A percentile compares a stretch with the other conserved stretches of the same genome.
Conservation (phyloP, 1,140 invertebrate genomes). For the Cotesia chilonis region DNA sequence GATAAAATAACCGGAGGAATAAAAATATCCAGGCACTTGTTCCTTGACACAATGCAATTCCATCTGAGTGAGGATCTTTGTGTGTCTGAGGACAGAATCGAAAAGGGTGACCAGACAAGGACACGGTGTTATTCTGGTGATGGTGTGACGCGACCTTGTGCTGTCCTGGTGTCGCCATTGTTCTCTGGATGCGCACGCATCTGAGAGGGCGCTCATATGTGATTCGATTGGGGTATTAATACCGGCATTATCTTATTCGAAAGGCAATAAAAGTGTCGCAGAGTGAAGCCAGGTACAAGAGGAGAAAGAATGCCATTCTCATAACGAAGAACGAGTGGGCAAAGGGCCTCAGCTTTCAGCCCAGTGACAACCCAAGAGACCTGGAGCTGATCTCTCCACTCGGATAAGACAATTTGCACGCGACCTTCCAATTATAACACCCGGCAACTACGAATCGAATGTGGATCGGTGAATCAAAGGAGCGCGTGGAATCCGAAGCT, state of each 20-base stretch:
- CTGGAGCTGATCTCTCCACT: conserved; percentile 20
- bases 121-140: conserved; percentile 18
- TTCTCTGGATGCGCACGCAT: conserved; percentile 38
- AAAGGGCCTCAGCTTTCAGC: background rate
- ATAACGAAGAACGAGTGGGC: conserved; percentile 7
- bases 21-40: conserved; percentile 1
- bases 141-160: conserved; percentile 55
- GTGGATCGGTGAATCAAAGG: conserved; percentile 27
- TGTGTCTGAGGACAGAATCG: background rate
- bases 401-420: conserved; percentile 36
- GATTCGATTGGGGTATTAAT: conserved; percentile 13
- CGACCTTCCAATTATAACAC: conserved; percentile 37
- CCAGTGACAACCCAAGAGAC: background rate
- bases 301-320: background rate
- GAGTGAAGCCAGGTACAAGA: too few relatives aligned
- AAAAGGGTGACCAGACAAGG: conserved; percentile 9
- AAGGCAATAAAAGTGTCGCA: too few relatives aligned
- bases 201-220: too few relatives aligned
- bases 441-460: conserved; percentile 17
- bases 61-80: too few relatives aligned
- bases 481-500: conserved; percentile 22
- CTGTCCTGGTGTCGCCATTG: conserved; percentile 57
- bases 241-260: background rate
- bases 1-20: conserved; percentile 1
- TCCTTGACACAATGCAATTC: background rate